A percentile compares a stretch with the other conserved stretches of the same genome.
phyloP scores from a whole-genome alignment of 2,888 invertebrate genomes.

The Cotesia congregata region DNA sequence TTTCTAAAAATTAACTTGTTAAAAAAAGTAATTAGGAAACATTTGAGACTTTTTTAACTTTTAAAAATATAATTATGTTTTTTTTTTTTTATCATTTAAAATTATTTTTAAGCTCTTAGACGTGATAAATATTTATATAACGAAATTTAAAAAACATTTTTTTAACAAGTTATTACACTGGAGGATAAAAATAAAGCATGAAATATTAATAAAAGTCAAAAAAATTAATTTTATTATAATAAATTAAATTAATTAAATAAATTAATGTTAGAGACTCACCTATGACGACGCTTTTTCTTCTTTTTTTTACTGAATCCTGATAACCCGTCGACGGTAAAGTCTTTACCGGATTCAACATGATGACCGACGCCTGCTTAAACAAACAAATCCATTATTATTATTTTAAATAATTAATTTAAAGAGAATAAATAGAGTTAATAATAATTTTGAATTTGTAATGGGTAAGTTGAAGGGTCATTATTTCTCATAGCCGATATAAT shows the following conservation, averaged over 20 bases:
- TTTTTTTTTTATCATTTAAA: too few species aligned
- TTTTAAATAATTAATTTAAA: background rate
- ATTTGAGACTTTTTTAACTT: too few species aligned
- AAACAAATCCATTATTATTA: background rate
- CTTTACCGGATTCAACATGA: slow-evolving; percentile 81
- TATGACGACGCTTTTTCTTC: slow-evolving; percentile 95
- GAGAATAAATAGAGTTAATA: too few species aligned
- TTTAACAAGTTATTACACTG: background rate
- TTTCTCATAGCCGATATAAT: slow-evolving; percentile 54
- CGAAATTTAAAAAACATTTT: too few species aligned
- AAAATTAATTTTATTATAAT: background rate
- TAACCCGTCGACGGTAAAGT: slow-evolving; percentile 86
- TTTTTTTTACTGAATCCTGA: slow-evolving; percentile 90
- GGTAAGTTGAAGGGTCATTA: slow-evolving; percentile 54
- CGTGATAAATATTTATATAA: too few species aligned
- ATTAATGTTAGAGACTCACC: slow-evolving; percentile 75
- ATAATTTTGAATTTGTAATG: too few species aligned
- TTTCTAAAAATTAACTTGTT: too few species aligned
- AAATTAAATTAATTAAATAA: background rate
- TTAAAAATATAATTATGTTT: too few species aligned
- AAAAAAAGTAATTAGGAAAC: too few species aligned
- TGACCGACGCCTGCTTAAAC: slow-evolving; percentile 76
- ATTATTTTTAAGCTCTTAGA: too few species aligned
- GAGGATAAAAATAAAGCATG: background rate
- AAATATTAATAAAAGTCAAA: background rate